Base-by-base conservation (phyloP, 1,140 invertebrate genomes). In the Drosophila persimilis region DNA sequence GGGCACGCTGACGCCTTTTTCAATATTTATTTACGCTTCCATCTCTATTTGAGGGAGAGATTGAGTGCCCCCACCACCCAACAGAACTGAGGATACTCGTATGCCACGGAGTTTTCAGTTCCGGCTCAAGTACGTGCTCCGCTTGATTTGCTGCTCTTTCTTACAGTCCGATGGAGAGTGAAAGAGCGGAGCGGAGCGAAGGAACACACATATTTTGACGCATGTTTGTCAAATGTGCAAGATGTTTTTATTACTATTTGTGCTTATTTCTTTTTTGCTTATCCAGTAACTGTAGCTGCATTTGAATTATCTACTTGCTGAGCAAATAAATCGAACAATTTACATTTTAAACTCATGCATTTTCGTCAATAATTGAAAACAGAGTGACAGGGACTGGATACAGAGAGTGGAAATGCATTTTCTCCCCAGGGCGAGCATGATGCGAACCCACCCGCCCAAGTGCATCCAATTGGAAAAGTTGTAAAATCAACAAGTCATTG, bases 401-500 rank as follows among this genome's bases (percentile, higher is more conserved):
- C 11, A 13, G 46, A 48, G 26, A 59, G 31, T 55, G 45, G 53
- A 64, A 73, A 74, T 73, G 59, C 57, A 44, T 73, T 70, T 70
- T 35, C 61, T n/a, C 8, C 22, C 45, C 24, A 15, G 45, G 55
- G 24, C 65, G 71, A 74, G 66, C 59, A 75, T 50, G 60, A 46
- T 9, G 35, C 45, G 52, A 24, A 50, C 52, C 61, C 26, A 43
- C 47, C 29, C 73, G 48, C 61, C 53, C 39, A 26, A 69, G 72
- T 50, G 56, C 67, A 72, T 76, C 81, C 83, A 83, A 88, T 83
- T 81, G 83, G 67, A 75, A 86, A 88, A 88, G 74, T 88, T 88
- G 66, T 86, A 86, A 86, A 88, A 86, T 86, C 83, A 86, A 86
- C 83, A 86, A 86, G 81, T 86, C 81, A 86, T 81, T 78, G 78